Percentiles rank a stretch among this genome's conserved stretches.
phyloP scores from a whole-genome alignment of 2,888 invertebrate species.

The Clitarchus hookeri region DNA sequence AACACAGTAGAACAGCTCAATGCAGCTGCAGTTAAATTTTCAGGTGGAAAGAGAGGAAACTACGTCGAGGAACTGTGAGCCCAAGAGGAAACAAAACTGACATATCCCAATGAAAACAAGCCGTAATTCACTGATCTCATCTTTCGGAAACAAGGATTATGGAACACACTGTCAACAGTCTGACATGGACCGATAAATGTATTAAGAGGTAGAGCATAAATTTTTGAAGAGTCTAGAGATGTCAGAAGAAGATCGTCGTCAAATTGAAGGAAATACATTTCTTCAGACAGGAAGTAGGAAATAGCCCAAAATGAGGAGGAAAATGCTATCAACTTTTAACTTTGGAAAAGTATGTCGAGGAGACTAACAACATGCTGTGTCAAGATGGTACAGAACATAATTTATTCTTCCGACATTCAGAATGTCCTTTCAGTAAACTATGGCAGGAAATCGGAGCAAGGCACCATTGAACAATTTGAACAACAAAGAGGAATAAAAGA shows the following conservation, averaged over 20 bases:
- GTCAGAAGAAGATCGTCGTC: not conserved
- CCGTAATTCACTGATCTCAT: too few relatives aligned
- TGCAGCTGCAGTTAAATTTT: too few relatives aligned
- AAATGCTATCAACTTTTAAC: not conserved
- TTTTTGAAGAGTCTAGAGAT: too few relatives aligned
- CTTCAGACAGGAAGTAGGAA: not conserved
- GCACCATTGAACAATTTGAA: slow-evolving; percentile 38
- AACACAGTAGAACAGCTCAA: too few relatives aligned
- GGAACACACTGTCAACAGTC: too few relatives aligned
- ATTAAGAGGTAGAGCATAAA: too few relatives aligned
- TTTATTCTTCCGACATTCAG: not conserved
- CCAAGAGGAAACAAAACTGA: too few relatives aligned
- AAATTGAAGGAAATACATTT: not conserved
- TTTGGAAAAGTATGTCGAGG: slow-evolving; percentile 18
- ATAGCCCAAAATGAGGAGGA: not conserved
- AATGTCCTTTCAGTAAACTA: slow-evolving; percentile 35
- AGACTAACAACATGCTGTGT: slow-evolving; percentile 5
- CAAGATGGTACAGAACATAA: not conserved
- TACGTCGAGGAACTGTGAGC: too few relatives aligned
- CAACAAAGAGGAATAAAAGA: slow-evolving; percentile 35
- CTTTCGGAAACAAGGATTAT: too few relatives aligned
- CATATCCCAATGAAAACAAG: too few relatives aligned
- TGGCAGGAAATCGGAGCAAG: slow-evolving; percentile 40
- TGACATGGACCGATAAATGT: too few relatives aligned
- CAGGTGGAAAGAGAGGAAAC: too few relatives aligned